Evolutionary conservation across 2,888 invertebrate genomes (phyloP).

Genomic region (Protophormia terraenovae): DNA sequence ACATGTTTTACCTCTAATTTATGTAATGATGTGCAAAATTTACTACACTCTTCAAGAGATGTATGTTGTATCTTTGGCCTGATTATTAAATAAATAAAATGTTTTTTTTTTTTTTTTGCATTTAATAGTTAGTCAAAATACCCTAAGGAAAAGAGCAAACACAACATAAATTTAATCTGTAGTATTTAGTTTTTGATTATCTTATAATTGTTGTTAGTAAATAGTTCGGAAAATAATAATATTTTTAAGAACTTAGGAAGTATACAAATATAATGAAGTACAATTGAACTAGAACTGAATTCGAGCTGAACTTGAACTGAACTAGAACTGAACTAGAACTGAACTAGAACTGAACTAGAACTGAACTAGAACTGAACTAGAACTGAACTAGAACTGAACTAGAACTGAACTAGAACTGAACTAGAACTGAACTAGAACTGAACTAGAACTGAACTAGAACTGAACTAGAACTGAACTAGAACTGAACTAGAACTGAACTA

Average conservation of each 20-base stretch:
- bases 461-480: not conserved
- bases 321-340: not conserved
- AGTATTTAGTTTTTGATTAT: too few species aligned
- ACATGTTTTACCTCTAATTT: not conserved
- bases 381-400: not conserved
- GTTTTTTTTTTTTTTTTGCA: not conserved
- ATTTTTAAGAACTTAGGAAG: too few species aligned
- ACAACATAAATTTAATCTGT: not conserved
- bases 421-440: not conserved
- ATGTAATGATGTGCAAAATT: not conserved
- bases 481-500: not conserved
- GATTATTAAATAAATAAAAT: not conserved
- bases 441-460: not conserved
- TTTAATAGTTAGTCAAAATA: too few species aligned
- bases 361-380: not conserved
- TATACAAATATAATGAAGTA: too few species aligned
- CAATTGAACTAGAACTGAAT: not conserved
- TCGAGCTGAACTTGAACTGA: not conserved
- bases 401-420: not conserved
- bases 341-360: not conserved
- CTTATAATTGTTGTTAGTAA: too few species aligned
- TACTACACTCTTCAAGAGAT: not conserved
- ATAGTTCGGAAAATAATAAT: too few species aligned
- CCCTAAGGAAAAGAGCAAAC: too few species aligned
- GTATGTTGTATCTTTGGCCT: not conserved